Evolutionary conservation across 2,113 vertebrate genomes (phyloP).

Genomic region (Eupsittula cactorum): DNA sequence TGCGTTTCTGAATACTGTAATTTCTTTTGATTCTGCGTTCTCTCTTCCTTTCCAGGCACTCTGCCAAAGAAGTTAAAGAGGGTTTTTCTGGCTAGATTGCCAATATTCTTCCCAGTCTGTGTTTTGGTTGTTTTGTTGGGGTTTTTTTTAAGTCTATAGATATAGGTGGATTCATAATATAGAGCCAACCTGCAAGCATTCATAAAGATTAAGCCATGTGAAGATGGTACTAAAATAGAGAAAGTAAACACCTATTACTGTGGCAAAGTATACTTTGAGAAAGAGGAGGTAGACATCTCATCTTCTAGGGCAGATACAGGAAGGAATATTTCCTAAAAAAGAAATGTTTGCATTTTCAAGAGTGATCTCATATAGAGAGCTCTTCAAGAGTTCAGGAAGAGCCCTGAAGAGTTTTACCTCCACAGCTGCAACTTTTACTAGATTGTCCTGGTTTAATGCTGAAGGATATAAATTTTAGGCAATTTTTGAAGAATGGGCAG

Average conservation of each 20-base stretch:
- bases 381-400: neutral
- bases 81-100: conserved; percentile 33
- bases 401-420: neutral
- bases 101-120: conserved; percentile 12
- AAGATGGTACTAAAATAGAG: neutral
- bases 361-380: neutral
- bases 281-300: neutral
- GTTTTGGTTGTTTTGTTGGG: neutral
- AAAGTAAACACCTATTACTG: neutral
- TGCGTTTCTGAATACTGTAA: conserved; percentile 52
- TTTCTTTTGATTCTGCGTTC: conserved; percentile 60
- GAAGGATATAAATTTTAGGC: neutral
- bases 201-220: neutral
- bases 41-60: conserved; percentile 38
- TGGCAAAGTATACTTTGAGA: neutral
- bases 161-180: conserved; percentile 14
- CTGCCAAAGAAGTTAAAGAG: conserved; percentile 44
- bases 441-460: neutral
- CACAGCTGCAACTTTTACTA: neutral
- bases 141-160: neutral
- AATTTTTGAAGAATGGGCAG: neutral
- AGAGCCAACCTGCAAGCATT: neutral
- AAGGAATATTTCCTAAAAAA: neutral
- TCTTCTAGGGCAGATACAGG: neutral
- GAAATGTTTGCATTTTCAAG: neutral